Evolutionary conservation across 2,113 vertebrate genomes (phyloP).

Genomic region (Amphiprion percula): DNA sequence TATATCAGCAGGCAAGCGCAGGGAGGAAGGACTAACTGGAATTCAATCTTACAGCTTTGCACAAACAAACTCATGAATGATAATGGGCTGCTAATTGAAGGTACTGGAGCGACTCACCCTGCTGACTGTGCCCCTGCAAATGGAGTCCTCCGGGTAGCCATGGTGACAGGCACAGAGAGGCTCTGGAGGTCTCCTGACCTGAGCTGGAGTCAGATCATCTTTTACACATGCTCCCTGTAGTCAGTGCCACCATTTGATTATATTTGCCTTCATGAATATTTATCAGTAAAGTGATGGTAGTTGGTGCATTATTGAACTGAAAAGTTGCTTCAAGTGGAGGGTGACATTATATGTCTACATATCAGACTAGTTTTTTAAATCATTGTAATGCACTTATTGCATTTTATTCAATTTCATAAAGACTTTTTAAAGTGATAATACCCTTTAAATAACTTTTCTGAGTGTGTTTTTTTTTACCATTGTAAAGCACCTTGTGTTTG

Average conservation of each 20-base stretch:
- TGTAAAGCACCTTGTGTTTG: no score
- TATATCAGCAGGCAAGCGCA: constrained; percentile 47
- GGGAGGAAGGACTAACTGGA: constrained; percentile 57
- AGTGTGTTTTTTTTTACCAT: no score
- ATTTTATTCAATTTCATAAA: no score
- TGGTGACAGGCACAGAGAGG: constrained; percentile 57
- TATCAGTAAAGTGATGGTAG: constrained; percentile 33
- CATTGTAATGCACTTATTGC: no score
- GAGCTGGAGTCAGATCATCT: constrained; percentile 62
- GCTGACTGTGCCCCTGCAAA: constrained; percentile 64
- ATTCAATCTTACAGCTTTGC: constrained; percentile 71
- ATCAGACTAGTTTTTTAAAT: not conserved
- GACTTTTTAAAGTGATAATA: no score
- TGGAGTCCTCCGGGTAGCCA: constrained; percentile 73
- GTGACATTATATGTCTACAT: not conserved
- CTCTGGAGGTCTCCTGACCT: constrained; percentile 68
- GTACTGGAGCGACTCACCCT: constrained; percentile 62
- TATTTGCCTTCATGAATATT: constrained; percentile 72
- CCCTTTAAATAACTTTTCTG: no score
- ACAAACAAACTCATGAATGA: constrained; percentile 81
- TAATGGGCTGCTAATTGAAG: constrained; percentile 80
- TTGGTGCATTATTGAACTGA: constrained; percentile 19
- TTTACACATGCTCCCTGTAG: constrained; percentile 28
- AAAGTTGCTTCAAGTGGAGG: constrained; percentile 25
- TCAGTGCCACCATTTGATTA: constrained; percentile 40